Conservation (phyloP, 2,888 invertebrate species). For the Aproaerema taeniolella region DNA sequence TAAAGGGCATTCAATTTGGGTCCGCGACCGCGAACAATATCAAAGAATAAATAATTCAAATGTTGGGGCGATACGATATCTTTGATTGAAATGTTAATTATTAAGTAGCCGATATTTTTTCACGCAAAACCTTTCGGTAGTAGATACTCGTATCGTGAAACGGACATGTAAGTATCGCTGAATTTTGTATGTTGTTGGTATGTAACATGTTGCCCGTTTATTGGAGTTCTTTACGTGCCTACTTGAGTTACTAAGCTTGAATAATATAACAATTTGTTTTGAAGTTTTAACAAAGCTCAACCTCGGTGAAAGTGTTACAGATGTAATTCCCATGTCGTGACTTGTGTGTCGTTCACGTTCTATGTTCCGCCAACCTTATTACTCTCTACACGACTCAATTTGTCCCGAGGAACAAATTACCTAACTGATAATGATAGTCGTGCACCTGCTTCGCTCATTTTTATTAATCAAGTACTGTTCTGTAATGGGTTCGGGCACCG, state of each 20-base stretch:
- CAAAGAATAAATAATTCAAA: conserved; percentile 9
- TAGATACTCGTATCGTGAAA: background rate
- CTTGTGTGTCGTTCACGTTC: background rate
- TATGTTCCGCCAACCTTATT: conserved; percentile 10
- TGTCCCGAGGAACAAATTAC: conserved; percentile 19
- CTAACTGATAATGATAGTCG: conserved; percentile 18
- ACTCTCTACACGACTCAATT: conserved; percentile 14
- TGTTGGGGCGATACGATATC: conserved; percentile 8
- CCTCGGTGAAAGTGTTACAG: conserved; percentile 15
- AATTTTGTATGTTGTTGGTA: background rate
- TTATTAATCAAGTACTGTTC: conserved; percentile 17
- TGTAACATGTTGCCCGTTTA: too few species aligned
- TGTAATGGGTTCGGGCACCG: conserved; percentile 10
- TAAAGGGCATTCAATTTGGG: conserved; percentile 9
- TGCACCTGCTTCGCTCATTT: conserved; percentile 13
- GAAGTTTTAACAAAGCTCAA: too few species aligned
- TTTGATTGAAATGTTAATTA: conserved; percentile 15
- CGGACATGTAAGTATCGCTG: background rate
- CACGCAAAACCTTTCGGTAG: background rate
- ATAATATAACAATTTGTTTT: too few species aligned
- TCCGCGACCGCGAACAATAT: conserved; percentile 8
- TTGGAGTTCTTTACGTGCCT: too few species aligned
- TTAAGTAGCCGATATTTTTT: conserved; percentile 6
- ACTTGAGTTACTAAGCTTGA: too few species aligned
- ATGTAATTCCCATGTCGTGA: conserved; percentile 8